phyloP scores from a whole-genome alignment of 2,113 vertebrate genomes.

The Ailurus styani region DNA sequence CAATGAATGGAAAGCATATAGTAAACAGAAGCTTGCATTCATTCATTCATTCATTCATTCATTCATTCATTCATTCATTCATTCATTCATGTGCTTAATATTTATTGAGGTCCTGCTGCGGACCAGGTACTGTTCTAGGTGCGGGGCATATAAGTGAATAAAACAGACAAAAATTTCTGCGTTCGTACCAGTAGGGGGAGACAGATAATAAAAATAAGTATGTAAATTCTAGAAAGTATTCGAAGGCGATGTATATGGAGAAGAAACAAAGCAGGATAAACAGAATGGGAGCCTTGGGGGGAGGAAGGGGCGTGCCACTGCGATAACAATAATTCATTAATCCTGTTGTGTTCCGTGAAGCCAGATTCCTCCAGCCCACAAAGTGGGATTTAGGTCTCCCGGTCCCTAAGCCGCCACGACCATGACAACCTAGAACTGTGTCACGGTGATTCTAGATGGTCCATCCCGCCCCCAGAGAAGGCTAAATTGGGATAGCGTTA shows the following conservation, averaged over 20 bases:
- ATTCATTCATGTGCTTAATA: neutral
- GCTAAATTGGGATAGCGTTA: neutral
- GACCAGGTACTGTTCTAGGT: neutral
- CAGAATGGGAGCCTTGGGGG: neutral
- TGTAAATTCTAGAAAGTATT: neutral
- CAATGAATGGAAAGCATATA: neutral
- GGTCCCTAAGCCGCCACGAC: neutral
- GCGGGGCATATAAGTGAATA: neutral
- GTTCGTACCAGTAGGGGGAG: conserved; percentile 58
- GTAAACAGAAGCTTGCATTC: neutral
- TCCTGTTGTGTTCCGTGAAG: neutral
- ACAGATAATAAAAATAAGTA: conserved; percentile 51
- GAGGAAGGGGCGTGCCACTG: neutral
- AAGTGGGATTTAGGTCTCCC: neutral
- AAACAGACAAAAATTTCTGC: neutral
- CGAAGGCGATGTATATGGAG: neutral
- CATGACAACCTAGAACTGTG: neutral
- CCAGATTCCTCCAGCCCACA: neutral
- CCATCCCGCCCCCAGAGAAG: neutral
- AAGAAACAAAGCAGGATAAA: conserved; percentile 1
- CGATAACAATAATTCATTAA: neutral
- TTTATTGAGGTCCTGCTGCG: neutral
- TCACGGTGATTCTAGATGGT: neutral
- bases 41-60: neutral
- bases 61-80: neutral